Conservation (phyloP, 2,888 invertebrate genomes). For the Polyommatus icarus region DNA sequence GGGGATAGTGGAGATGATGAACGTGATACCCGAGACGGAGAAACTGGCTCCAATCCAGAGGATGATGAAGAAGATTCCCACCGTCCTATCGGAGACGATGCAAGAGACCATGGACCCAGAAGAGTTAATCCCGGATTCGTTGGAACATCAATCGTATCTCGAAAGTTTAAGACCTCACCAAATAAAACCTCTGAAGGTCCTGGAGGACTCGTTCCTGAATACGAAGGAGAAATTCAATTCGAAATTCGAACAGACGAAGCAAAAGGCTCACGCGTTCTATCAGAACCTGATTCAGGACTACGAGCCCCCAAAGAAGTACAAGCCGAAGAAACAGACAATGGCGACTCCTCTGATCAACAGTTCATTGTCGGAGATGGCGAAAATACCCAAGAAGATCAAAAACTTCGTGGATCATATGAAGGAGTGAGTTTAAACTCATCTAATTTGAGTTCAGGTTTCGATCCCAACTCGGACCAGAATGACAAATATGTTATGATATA, state of each 20-base stretch:
- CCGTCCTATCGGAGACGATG: constrained; percentile 68
- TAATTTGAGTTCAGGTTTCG: constrained; percentile 39
- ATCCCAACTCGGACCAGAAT: constrained; percentile 39
- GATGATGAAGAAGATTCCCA: constrained; percentile 66
- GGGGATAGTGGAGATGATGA: constrained; percentile 71
- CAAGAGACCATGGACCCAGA: constrained; percentile 63
- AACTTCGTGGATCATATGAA: constrained; percentile 65
- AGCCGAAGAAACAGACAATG: constrained; percentile 61
- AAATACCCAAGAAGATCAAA: constrained; percentile 67
- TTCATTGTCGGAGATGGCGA: constrained; percentile 64
- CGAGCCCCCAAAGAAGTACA: constrained; percentile 61
- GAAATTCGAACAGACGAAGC: constrained; percentile 64
- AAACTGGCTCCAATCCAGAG: constrained; percentile 59
- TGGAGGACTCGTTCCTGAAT: constrained; percentile 51
- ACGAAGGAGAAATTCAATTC: constrained; percentile 58
- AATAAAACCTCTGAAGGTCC: constrained; percentile 49
- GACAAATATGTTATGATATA: constrained; percentile 62
- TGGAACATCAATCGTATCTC: constrained; percentile 44
- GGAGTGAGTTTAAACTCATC: constrained; percentile 49
- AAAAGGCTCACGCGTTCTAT: constrained; percentile 63
- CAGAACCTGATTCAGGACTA: constrained; percentile 64
- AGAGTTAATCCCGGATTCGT: constrained; percentile 49
- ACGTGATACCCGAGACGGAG: constrained; percentile 63
- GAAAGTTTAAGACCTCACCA: constrained; percentile 43
- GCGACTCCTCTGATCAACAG: constrained; percentile 68